Percentiles rank a stretch among this genome's conserved stretches.
Conservation (phyloP, 2,113 vertebrate species). For the Procapra przewalskii region DNA sequence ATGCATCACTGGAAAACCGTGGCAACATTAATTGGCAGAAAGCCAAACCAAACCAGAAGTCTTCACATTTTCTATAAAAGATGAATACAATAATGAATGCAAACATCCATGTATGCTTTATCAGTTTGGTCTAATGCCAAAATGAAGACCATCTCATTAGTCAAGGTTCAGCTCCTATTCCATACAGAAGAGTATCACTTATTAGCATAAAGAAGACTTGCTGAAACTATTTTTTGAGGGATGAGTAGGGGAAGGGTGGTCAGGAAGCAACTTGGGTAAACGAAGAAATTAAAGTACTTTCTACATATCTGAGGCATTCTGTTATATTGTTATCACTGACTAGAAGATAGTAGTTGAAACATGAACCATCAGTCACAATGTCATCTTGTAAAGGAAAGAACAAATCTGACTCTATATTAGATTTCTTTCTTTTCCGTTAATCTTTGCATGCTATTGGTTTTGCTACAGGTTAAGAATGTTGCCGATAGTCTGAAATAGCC, state of each 20-base stretch:
- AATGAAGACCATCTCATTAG: constrained; percentile 16
- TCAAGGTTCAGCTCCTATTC: neutral
- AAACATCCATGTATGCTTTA: neutral
- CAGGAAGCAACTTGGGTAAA: neutral
- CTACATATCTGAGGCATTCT: neutral
- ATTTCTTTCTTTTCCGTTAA: neutral
- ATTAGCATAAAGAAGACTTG: neutral
- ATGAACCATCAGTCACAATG: neutral
- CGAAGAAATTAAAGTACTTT: neutral
- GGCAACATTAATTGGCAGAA: neutral
- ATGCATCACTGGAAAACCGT: neutral
- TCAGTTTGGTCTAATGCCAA: neutral
- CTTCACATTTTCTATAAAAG: constrained; percentile 19
- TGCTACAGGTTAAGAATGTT: neutral
- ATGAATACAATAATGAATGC: neutral
- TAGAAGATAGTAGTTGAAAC: neutral
- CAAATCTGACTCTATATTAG: neutral
- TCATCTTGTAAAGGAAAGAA: neutral
- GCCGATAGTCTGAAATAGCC: neutral
- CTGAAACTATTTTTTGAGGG: neutral
- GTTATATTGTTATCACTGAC: neutral
- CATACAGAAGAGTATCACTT: neutral
- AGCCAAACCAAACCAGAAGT: neutral
- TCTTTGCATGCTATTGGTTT: neutral
- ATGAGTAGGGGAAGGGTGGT: neutral